Evolutionary conservation across 30 jellyfish, hydroid and myxozoan genomes (phyloP).

Genomic region (Thelohanellus kitauei): DNA sequence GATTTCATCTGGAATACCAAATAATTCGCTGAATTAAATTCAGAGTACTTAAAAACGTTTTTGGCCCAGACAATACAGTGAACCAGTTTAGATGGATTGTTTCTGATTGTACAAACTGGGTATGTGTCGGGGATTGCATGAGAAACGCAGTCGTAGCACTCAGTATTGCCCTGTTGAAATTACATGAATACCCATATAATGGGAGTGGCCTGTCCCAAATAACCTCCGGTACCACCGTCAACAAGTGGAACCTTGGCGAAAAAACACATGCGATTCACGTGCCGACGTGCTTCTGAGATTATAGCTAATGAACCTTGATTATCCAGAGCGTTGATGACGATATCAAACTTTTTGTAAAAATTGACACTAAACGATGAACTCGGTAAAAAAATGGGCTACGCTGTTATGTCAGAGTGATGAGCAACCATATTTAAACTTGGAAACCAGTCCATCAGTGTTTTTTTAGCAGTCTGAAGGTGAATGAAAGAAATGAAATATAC

Average conservation of each 20-base stretch:
- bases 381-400: not conserved
- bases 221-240: constrained; percentile 94
- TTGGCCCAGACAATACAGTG: constrained; percentile 96
- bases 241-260: constrained; percentile 72
- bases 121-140: constrained; percentile 48
- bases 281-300: constrained; percentile 41
- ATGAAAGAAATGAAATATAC: no score
- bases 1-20: constrained; percentile 44
- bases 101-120: constrained; percentile 93
- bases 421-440: not conserved
- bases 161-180: constrained; percentile 11
- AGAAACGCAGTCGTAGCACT: constrained; percentile 87
- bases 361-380: constrained; percentile 37
- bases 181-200: constrained; percentile 16
- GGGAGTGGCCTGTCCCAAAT: constrained; percentile 66
- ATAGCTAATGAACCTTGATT: constrained; percentile 15
- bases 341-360: constrained; percentile 25
- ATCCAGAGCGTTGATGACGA: constrained; percentile 71
- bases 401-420: not conserved
- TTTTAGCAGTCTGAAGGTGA: no score
- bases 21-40: constrained; percentile 17
- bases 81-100: constrained; percentile 88
- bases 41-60: constrained; percentile 19
- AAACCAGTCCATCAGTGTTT: not conserved
- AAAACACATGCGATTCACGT: constrained; percentile 80